These are phyloP conservation scores for Nettapus auritus DNA, from an alignment of 2,113 vertebrate genomes.

Conservation along the genomic window DNA sequence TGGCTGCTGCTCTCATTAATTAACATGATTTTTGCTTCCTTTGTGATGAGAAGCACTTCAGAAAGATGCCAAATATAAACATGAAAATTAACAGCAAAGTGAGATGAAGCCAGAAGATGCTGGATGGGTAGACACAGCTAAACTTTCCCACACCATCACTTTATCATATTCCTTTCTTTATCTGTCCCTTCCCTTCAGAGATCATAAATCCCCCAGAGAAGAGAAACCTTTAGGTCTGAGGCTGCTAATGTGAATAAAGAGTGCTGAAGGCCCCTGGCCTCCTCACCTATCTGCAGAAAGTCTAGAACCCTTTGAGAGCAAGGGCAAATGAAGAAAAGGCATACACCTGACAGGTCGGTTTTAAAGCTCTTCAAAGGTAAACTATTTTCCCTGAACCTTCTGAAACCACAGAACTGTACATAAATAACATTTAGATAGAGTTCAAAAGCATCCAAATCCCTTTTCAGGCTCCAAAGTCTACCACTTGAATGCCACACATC, in stretches of 20 bases:
- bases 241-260: neutral
- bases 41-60: slow-evolving; percentile 44
- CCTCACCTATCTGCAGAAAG: neutral
- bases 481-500: neutral
- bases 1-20: slow-evolving; percentile 1
- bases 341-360: neutral
- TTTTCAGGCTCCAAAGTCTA: slow-evolving; percentile 10
- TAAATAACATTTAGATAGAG: neutral
- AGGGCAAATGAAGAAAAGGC: neutral
- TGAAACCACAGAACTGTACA: slow-evolving; percentile 1
- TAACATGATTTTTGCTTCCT: neutral
- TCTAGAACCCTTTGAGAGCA: neutral
- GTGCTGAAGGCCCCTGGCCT: neutral
- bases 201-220: neutral
- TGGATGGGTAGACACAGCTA: neutral
- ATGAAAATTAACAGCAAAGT: neutral
- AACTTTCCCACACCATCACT: neutral
- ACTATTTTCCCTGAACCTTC: slow-evolving; percentile 19
- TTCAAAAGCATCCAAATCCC: slow-evolving; percentile 34
- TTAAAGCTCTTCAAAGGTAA: slow-evolving; percentile 37
- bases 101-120: slow-evolving; percentile 4
- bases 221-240: neutral
- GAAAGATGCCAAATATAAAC: slow-evolving; percentile 29
- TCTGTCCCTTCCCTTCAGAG: neutral
- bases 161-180: neutral